A percentile compares a stretch with the other conserved stretches of the same genome.
These are phyloP conservation scores for Rhamnusium bicolor DNA, from an alignment of 2,888 invertebrate species.

Conservation along the genomic window DNA sequence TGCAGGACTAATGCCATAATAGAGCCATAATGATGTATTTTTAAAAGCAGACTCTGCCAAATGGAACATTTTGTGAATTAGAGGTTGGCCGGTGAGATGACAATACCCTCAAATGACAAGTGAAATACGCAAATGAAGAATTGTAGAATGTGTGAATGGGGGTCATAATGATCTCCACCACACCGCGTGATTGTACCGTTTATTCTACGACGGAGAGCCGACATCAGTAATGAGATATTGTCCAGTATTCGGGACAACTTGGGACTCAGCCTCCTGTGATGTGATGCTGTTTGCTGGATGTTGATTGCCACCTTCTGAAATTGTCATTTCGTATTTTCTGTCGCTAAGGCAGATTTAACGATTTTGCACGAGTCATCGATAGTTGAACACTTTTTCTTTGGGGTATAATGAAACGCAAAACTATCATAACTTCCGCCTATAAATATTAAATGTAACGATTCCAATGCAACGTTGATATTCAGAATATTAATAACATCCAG, in stretches of 20 bases:
- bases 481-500: too few relatives aligned
- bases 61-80: slow-evolving; percentile 29
- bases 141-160: slow-evolving; percentile 72
- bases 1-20: slow-evolving; percentile 12
- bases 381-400: not conserved
- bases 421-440: too few relatives aligned
- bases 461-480: too few relatives aligned
- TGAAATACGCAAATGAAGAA: slow-evolving; percentile 75
- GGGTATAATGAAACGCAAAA: too few relatives aligned
- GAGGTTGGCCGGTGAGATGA: slow-evolving; percentile 53
- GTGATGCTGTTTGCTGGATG: not conserved
- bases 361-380: not conserved
- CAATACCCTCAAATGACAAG: slow-evolving; percentile 74
- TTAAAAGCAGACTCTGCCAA: slow-evolving; percentile 23
- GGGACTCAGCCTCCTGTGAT: slow-evolving; percentile 24
- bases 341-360: not conserved
- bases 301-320: slow-evolving; percentile 25
- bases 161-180: slow-evolving; percentile 69
- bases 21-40: slow-evolving; percentile 33
- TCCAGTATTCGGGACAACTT: slow-evolving; percentile 50
- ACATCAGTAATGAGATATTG: slow-evolving; percentile 64
- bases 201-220: slow-evolving; percentile 58
- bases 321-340: not conserved
- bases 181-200: slow-evolving; percentile 59
- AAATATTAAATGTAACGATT: too few relatives aligned